These are phyloP conservation scores for Gnatocerus cornutus DNA, from an alignment of 2,888 invertebrate species.

Conservation along the genomic window DNA sequence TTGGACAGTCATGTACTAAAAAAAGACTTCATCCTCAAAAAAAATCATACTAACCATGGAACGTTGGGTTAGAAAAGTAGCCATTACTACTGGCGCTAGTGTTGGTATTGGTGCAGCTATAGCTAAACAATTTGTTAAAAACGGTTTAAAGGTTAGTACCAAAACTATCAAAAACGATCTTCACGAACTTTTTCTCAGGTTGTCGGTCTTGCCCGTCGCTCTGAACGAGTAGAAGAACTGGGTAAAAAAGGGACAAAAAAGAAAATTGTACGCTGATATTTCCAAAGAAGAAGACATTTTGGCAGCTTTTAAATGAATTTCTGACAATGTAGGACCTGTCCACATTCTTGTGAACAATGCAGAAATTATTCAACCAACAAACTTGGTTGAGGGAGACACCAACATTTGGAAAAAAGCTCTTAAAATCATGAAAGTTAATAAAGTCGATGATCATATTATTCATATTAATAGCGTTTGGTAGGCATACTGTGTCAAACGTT, in stretches of 20 bases:
- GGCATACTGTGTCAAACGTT: conserved; percentile 60
- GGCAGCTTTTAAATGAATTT: conserved; percentile 23
- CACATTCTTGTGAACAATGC: conserved; percentile 20
- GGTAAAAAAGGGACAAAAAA: conserved; percentile 53
- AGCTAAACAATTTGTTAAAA: conserved; percentile 68
- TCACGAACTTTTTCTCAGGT: conserved; percentile 50
- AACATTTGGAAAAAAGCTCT: conserved; percentile 22
- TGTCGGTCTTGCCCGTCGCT: conserved; percentile 57
- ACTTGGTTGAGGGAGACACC: neutral
- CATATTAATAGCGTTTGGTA: conserved; percentile 55
- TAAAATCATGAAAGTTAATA: conserved; percentile 44
- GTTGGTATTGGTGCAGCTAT: conserved; percentile 76
- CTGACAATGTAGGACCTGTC: conserved; percentile 24
- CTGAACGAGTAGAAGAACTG: conserved; percentile 53
- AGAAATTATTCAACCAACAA: conserved; percentile 12
- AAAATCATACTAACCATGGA: conserved; percentile 72
- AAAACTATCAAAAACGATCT: neutral
- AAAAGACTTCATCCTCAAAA: too few relatives aligned
- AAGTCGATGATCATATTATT: conserved; percentile 14
- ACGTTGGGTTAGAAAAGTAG: conserved; percentile 76
- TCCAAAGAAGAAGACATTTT: conserved; percentile 31
- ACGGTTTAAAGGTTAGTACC: conserved; percentile 72
- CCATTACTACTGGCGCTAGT: conserved; percentile 79
- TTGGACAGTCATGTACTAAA: too few relatives aligned
- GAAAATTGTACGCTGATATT: conserved; percentile 52